A percentile compares a stretch with the other conserved stretches of the same genome.
Evolutionary conservation across 1,140 invertebrate species (phyloP).

Genomic region (Wiebesia pumilae): DNA sequence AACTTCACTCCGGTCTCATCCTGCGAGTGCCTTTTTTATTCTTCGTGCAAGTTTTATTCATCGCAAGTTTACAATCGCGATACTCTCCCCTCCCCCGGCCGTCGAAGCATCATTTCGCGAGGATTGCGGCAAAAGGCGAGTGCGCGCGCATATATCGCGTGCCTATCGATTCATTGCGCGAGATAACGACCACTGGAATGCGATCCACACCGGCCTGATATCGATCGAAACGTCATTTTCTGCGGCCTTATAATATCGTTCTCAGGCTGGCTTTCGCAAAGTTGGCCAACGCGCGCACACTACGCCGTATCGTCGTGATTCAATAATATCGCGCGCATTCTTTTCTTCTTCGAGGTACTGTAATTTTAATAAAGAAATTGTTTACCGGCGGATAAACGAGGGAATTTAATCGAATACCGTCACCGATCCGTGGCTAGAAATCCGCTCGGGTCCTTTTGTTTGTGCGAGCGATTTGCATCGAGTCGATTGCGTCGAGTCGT

Average conservation of each 20-base stretch:
- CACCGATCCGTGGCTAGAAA: too few relatives aligned
- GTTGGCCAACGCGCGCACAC: neutral
- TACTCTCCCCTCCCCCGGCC: too few relatives aligned
- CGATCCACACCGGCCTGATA: slow-evolving; percentile 14
- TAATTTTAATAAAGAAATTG: slow-evolving; percentile 27
- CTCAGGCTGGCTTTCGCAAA: neutral
- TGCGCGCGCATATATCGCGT: neutral
- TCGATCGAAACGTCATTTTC: slow-evolving; percentile 40
- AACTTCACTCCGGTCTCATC: neutral
- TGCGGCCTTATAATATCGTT: slow-evolving; percentile 32
- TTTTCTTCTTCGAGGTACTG: neutral
- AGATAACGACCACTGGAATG: slow-evolving; percentile 38
- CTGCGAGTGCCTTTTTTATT: neutral
- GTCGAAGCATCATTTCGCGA: neutral
- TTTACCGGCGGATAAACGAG: neutral
- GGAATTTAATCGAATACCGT: neutral
- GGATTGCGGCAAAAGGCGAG: neutral
- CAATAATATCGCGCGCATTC: neutral
- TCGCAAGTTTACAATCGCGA: neutral
- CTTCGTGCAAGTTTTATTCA: neutral
- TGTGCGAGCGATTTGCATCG: too few relatives aligned
- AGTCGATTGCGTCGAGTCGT: too few relatives aligned
- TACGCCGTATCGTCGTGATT: neutral
- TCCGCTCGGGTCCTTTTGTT: too few relatives aligned
- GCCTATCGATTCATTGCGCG: slow-evolving; percentile 38